Percentiles rank a stretch among this genome's conserved stretches.
phyloP scores from a whole-genome alignment of 2,113 vertebrate species.

The Cricetomys ansorgei region DNA sequence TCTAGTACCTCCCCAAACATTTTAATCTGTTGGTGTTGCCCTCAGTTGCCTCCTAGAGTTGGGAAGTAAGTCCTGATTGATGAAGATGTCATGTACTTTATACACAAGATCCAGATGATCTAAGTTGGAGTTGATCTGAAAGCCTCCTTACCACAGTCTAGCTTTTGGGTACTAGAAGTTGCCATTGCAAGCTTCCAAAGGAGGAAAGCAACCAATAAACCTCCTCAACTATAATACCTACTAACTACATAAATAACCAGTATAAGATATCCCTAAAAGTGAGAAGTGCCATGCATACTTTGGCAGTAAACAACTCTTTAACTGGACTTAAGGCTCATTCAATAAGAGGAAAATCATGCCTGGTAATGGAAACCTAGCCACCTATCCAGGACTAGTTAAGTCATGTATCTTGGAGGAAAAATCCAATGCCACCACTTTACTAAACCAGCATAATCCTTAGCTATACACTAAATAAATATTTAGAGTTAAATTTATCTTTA shows the following conservation, averaged over 20 bases:
- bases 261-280: background rate
- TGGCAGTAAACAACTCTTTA: background rate
- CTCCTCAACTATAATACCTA: background rate
- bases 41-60: background rate
- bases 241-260: background rate
- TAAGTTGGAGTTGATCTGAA: background rate
- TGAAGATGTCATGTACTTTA: background rate
- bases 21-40: background rate
- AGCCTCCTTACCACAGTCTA: rapidly evolving
- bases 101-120: background rate
- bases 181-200: background rate
- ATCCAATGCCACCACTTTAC: background rate
- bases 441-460: background rate
- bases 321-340: background rate
- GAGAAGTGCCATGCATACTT: background rate
- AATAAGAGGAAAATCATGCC: background rate
- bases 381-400: background rate
- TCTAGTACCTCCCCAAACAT: background rate
- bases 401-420: background rate
- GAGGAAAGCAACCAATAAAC: background rate
- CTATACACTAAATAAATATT: background rate
- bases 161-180: background rate
- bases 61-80: background rate
- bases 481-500: background rate
- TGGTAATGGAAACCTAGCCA: background rate